Conservation (phyloP, 2,113 vertebrate genomes). For the Gopherus evgoodei region DNA sequence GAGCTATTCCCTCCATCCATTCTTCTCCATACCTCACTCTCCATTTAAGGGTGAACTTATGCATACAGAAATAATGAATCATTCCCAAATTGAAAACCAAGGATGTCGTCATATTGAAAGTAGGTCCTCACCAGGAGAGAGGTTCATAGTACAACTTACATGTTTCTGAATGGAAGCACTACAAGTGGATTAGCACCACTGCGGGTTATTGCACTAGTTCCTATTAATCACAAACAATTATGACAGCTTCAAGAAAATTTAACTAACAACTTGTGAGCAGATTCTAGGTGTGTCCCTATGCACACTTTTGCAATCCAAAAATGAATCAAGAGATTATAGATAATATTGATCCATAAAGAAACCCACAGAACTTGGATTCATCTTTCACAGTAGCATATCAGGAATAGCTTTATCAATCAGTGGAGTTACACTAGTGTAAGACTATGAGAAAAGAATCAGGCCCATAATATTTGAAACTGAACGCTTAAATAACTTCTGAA, state of each 20-base stretch:
- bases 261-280: background rate
- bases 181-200: constrained; percentile 32
- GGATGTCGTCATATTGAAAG: background rate
- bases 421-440: background rate
- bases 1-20: too few species aligned
- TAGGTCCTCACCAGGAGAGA: constrained; percentile 29
- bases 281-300: background rate
- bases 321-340: background rate
- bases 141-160: constrained; percentile 36
- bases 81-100: constrained; percentile 15
- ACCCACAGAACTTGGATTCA: background rate
- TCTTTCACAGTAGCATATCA: background rate
- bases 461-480: background rate
- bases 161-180: constrained; percentile 57
- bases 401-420: background rate
- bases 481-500: background rate
- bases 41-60: too few species aligned
- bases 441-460: background rate
- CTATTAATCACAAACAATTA: constrained; percentile 49
- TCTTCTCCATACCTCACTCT: too few species aligned
- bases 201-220: constrained; percentile 36
- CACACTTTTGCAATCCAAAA: background rate
- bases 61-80: background rate
- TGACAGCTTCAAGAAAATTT: constrained; percentile 36
- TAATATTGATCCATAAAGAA: background rate